A percentile compares a stretch with the other conserved stretches of the same genome.
phyloP scores from a whole-genome alignment of 1,140 invertebrate species.

The Drosophila parvula region DNA sequence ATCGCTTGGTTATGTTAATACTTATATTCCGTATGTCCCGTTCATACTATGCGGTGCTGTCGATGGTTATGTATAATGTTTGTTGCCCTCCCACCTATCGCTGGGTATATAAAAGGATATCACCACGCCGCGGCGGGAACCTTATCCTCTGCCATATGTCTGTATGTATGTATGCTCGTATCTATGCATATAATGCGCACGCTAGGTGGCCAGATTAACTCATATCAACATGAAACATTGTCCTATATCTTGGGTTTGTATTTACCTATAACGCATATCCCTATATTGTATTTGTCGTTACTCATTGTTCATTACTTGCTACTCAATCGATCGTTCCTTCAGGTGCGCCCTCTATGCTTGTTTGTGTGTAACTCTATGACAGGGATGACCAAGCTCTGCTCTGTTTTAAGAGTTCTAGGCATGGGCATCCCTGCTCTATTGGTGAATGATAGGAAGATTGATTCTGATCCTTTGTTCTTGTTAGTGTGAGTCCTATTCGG shows the following conservation, averaged over 20 bases:
- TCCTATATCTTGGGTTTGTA: conserved; percentile 67
- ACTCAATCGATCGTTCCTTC: conserved; percentile 34
- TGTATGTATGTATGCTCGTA: conserved; percentile 40
- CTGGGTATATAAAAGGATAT: conserved; percentile 67
- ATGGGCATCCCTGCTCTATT: conserved; percentile 12
- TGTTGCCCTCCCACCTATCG: conserved; percentile 17
- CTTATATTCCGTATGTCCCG: conserved; percentile 49
- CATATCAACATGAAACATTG: conserved; percentile 79
- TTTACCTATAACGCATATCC: conserved; percentile 58
- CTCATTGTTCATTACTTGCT: conserved; percentile 47
- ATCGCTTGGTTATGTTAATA: conserved; percentile 40
- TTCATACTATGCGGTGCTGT: conserved; percentile 83
- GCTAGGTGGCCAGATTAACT: conserved; percentile 65
- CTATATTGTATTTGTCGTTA: conserved; percentile 68
- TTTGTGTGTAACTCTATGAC: conserved; percentile 6
- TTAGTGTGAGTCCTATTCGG: conserved; percentile 1
- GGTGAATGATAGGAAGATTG: conserved; percentile 34
- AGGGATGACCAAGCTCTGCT: not conserved
- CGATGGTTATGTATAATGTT: conserved; percentile 79
- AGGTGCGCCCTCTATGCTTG: conserved; percentile 29
- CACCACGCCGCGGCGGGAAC: not conserved
- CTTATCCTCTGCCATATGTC: conserved; percentile 12
- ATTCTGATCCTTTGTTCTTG: conserved; percentile 23
- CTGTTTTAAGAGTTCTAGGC: not conserved
- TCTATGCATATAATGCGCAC: conserved; percentile 62